Conservation (phyloP, 2,888 invertebrate species). For the Drosophila nr. medialis region DNA sequence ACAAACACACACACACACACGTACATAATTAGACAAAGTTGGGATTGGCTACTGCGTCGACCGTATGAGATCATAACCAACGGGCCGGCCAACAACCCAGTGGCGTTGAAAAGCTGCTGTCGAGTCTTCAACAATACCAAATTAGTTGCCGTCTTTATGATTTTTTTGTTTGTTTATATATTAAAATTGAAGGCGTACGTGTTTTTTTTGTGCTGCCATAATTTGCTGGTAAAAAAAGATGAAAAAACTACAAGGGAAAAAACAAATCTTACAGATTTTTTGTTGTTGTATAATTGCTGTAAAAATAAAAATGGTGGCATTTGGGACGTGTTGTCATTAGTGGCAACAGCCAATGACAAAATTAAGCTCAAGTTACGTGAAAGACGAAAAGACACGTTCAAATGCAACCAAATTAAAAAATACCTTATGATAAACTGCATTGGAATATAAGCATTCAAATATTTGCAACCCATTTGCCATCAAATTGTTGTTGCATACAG, state of each 20-base stretch:
- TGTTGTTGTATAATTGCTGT: conserved; percentile 53
- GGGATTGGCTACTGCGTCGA: conserved; percentile 70
- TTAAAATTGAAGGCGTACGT: conserved; percentile 60
- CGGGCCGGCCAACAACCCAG: conserved; percentile 37
- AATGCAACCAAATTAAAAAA: conserved; percentile 21
- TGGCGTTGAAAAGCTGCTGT: conserved; percentile 39
- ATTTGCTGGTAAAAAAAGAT: conserved; percentile 30
- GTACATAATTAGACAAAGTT: conserved; percentile 64
- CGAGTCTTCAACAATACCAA: conserved; percentile 52
- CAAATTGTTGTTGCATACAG: background rate
- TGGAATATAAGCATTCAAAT: background rate
- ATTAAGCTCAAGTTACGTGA: conserved; percentile 49
- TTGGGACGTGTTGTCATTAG: conserved; percentile 63
- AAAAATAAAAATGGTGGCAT: conserved; percentile 66
- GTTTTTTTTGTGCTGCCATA: conserved; percentile 53
- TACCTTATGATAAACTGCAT: conserved; percentile 13
- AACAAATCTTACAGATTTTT: conserved; percentile 49
- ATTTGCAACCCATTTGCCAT: conserved; percentile 11
- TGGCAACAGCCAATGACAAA: conserved; percentile 65
- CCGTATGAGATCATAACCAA: conserved; percentile 66
- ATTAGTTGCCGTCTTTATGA: conserved; percentile 49
- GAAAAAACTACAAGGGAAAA: conserved; percentile 5
- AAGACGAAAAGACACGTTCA: conserved; percentile 66
- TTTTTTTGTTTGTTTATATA: conserved; percentile 14
- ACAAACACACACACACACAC: conserved; percentile 21